Evolutionary conservation across 2,888 invertebrate species (phyloP).

Genomic region (Prosapia bicincta): DNA sequence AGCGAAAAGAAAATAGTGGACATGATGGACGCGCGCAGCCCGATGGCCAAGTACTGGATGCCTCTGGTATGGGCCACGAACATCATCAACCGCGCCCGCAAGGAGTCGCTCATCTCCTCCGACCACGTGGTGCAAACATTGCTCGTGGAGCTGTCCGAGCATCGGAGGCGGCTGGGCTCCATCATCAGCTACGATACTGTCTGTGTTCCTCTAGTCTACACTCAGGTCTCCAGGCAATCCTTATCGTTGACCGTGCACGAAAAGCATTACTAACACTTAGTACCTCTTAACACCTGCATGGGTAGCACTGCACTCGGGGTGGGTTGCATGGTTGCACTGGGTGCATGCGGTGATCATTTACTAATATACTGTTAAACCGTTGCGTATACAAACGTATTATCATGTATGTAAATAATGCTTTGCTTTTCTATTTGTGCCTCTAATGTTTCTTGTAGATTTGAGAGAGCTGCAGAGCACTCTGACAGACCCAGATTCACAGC

Average conservation of each 20-base stretch:
- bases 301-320: no score
- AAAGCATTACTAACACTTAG: no score
- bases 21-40: constrained; percentile 80
- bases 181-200: constrained; percentile 90
- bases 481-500: neutral
- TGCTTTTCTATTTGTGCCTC: neutral
- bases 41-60: constrained; percentile 94
- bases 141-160: constrained; percentile 84
- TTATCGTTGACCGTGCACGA: constrained; percentile 2
- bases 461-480: neutral
- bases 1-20: constrained; percentile 90
- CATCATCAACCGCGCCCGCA: constrained; percentile 82
- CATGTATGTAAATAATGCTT: neutral
- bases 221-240: constrained; percentile 61
- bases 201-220: constrained; percentile 88
- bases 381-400: neutral
- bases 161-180: constrained; percentile 76
- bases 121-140: constrained; percentile 93
- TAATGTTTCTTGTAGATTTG: neutral
- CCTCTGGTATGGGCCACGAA: constrained; percentile 91
- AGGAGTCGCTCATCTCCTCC: constrained; percentile 78
- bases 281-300: no score
- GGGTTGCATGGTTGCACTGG: no score
- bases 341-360: neutral
- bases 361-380: neutral